phyloP scores from a whole-genome alignment of 2,113 vertebrate genomes.

The Grallaria varia region DNA sequence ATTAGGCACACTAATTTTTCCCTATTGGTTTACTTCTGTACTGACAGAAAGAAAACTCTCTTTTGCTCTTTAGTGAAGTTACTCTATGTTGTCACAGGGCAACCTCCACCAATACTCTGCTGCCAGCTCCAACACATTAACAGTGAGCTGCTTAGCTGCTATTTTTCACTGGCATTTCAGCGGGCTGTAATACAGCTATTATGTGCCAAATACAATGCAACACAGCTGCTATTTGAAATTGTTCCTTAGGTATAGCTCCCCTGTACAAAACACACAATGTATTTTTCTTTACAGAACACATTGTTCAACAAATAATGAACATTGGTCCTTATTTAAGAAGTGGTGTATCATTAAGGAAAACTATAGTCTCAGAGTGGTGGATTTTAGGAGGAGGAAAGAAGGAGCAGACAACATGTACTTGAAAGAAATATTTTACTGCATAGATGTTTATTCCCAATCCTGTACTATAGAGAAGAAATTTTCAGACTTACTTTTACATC shows the following conservation, averaged over 20 bases:
- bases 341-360: not conserved
- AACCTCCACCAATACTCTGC: not conserved
- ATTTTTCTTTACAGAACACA: not conserved
- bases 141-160: not conserved
- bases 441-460: not conserved
- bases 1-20: slow-evolving; percentile 25
- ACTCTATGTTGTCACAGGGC: not conserved
- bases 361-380: fast-evolving
- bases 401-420: fast-evolving
- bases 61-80: not conserved
- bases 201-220: not conserved
- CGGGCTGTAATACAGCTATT: not conserved
- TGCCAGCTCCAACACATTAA: not conserved
- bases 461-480: not conserved
- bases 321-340: not conserved
- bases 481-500: not conserved
- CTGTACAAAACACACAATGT: fast-evolving
- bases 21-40: not conserved
- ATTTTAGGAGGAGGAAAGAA: not conserved
- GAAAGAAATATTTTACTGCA: not conserved
- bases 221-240: not conserved
- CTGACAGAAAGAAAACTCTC: not conserved
- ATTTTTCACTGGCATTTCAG: not conserved
- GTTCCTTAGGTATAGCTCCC: not conserved
- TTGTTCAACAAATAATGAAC: not conserved